phyloP scores from a whole-genome alignment of 2,888 invertebrate genomes.

The Synanthedon myopaeformis region DNA sequence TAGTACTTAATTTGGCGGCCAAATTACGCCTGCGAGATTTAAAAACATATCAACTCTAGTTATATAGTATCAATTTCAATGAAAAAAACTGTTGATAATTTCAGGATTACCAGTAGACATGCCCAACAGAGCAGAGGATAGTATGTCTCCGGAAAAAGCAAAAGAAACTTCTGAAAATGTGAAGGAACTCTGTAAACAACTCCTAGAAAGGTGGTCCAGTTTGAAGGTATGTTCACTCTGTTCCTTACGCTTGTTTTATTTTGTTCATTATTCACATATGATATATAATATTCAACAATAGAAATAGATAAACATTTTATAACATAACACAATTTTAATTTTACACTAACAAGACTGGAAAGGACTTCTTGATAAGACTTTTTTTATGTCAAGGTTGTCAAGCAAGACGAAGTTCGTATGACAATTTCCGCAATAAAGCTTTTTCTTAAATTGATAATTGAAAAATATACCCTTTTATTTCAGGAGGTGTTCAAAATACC shows the following conservation, averaged over 20 bases:
- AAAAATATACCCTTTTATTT: conserved; percentile 5
- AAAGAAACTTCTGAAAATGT: conserved; percentile 62
- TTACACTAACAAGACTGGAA: no score
- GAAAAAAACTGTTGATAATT: not conserved
- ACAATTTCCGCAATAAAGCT: not conserved
- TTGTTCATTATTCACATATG: no score
- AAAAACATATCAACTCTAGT: not conserved
- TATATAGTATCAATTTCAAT: not conserved
- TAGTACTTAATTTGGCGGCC: no score
- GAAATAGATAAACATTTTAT: no score
- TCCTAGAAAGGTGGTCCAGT: conserved; percentile 81
- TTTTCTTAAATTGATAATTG: not conserved
- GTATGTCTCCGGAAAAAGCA: conserved; percentile 31
- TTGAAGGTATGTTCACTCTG: conserved; percentile 54
- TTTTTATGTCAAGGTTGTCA: no score
- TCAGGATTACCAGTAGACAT: conserved; percentile 50
- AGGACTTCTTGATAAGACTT: not conserved
- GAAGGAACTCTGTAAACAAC: conserved; percentile 70
- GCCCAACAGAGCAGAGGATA: conserved; percentile 27
- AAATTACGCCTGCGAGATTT: no score
- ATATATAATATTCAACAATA: no score
- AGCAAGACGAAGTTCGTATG: not conserved
- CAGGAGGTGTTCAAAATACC: conserved; percentile 87
- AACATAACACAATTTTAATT: no score
- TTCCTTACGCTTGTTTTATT: no score